These are phyloP conservation scores for Mesochorus sp. DNA, from an alignment of 2,888 invertebrate genomes.

Conservation along the genomic window DNA sequence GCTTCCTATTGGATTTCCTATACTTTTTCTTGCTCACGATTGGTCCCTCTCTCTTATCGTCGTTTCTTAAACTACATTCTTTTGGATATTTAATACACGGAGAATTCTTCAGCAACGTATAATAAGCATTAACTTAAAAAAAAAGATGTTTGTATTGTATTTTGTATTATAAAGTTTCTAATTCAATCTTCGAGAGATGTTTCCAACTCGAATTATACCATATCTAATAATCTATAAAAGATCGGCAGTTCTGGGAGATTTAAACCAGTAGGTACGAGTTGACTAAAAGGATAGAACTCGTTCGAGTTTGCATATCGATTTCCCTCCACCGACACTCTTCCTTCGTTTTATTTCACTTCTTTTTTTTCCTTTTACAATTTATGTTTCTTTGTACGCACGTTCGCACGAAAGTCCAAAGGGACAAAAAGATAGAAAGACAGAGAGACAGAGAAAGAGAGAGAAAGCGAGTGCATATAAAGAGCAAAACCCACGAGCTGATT, in stretches of 20 bases:
- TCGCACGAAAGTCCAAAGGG: not conserved
- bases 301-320: constrained; percentile 52
- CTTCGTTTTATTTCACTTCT: not conserved
- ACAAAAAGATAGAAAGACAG: not conserved
- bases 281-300: constrained; percentile 35
- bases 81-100: too few relatives aligned
- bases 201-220: too few relatives aligned
- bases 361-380: constrained; percentile 8
- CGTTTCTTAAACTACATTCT: too few relatives aligned
- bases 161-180: too few relatives aligned
- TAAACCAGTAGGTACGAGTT: constrained; percentile 30
- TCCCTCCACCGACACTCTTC: constrained; percentile 27
- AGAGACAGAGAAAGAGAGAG: not conserved
- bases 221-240: not conserved
- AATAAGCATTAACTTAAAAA: too few relatives aligned
- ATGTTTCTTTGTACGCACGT: not conserved
- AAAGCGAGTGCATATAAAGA: constrained; percentile 11
- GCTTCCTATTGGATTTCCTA: too few relatives aligned
- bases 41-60: too few relatives aligned
- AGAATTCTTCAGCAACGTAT: too few relatives aligned
- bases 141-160: too few relatives aligned
- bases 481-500: constrained; percentile 67
- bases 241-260: constrained; percentile 19
- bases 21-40: too few relatives aligned
- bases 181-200: too few relatives aligned